These are phyloP conservation scores for Ophiodon elongatus DNA, from an alignment of 2,113 vertebrate species.

Conservation along the genomic window DNA sequence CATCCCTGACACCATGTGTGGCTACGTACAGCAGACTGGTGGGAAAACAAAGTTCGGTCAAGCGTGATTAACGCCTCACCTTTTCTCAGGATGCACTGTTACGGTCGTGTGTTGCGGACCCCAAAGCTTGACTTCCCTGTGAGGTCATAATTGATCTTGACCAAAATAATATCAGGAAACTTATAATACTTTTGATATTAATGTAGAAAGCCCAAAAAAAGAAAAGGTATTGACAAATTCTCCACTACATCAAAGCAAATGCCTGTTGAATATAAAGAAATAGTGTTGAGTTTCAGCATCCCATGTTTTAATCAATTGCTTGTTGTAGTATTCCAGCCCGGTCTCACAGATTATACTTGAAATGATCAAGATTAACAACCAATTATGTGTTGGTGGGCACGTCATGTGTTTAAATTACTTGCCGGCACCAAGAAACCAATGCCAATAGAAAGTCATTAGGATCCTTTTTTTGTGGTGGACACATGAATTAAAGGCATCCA, in stretches of 20 bases:
- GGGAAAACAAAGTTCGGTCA: conserved; percentile 74
- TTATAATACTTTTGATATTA: background rate
- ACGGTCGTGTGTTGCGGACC: conserved; percentile 8
- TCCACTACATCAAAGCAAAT: background rate
- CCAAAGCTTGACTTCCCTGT: conserved; percentile 12
- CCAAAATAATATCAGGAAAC: background rate
- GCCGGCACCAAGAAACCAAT: too few species aligned
- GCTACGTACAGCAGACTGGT: conserved; percentile 73
- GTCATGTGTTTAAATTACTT: too few species aligned
- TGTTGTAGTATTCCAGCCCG: background rate
- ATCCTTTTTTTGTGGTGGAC: too few species aligned
- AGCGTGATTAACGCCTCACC: conserved; percentile 65
- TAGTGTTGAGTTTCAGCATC: background rate
- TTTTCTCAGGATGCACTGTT: conserved; percentile 45
- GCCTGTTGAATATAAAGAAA: too few species aligned
- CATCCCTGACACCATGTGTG: conserved; percentile 79
- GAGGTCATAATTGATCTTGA: conserved; percentile 6
- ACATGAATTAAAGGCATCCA: too few species aligned
- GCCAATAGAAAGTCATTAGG: too few species aligned
- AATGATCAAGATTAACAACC: background rate
- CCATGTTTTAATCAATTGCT: background rate
- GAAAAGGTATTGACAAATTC: too few species aligned
- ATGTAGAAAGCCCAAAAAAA: background rate
- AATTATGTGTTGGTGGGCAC: background rate
- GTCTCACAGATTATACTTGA: too few species aligned